Evolutionary conservation across 2,113 vertebrate species (phyloP), one percentile per base, ranked within the genome.

Genomic region (Caranx melampygus): DNA sequence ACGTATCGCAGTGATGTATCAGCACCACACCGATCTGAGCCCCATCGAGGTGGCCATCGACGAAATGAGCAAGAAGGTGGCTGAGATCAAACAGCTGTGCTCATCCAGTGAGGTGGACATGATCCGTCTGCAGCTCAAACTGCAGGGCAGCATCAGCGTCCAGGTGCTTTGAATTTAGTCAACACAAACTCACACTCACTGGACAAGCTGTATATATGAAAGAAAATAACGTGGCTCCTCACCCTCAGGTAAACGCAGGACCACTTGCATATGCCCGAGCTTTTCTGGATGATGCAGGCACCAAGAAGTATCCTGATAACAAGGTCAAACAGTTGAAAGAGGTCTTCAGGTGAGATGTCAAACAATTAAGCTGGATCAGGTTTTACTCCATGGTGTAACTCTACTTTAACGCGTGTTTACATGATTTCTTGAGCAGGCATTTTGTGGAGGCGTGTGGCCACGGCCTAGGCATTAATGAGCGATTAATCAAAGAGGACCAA

Each of bases 1-100:
- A 77, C 95, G 98, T 1, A 97, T 99, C 21, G 96, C 98, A 0
- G 96, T 99, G 47, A 99, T 99, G 98, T 99, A 99, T 91, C 98
- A 99, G 63, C 98, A 99, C 82, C 97, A 99, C 87, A 97, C 96
- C 0, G 98, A 99, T 74, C 95, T 99, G 88, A 99, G 98, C 88
- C 98, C 98, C 73, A 98, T 99, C 13, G 98, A 99, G 89, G 98
- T 99, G 78, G 98, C 98, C 88, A 98, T 99, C 16, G 98, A 99
- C 1, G 98, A 98, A 91, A 99, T 99, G 98, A 98, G 97, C 83
- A 98, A 96, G 92, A 99, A 99, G 79, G 97, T 99, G 87, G 95
- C 95, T 0, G 98, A 99, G 90, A 96, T 99, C 20, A 92, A 96
- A 21, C 97, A 97, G 87, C 96, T 99, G 34, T 99, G 97, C 88